phyloP scores from a whole-genome alignment of 2,113 vertebrate species.

The Charadrius vociferus region DNA sequence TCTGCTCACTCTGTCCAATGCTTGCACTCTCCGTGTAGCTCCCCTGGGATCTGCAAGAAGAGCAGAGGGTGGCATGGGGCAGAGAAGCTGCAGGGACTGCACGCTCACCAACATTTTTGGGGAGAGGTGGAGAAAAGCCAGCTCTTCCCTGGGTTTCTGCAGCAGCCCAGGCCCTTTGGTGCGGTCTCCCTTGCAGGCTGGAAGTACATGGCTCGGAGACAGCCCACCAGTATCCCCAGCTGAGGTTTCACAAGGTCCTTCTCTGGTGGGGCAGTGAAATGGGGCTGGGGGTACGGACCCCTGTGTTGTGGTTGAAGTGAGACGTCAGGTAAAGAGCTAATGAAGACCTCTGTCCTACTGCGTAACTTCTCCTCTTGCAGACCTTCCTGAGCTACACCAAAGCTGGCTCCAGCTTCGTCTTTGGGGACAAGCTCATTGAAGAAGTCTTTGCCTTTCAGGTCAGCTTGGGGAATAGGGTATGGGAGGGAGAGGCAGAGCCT shows the following conservation, averaged over 20 bases:
- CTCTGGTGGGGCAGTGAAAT: neutral
- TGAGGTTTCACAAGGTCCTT: neutral
- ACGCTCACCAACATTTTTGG: neutral
- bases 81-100: neutral
- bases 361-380: conserved; percentile 63
- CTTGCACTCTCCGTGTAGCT: neutral
- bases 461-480: conserved; percentile 16
- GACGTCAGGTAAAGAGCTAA: neutral
- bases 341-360: neutral
- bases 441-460: conserved; percentile 93
- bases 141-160: neutral
- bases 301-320: neutral
- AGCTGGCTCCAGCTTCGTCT: conserved; percentile 88
- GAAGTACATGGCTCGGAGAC: neutral
- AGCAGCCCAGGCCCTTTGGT: neutral
- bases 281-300: neutral
- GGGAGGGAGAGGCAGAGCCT: neutral
- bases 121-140: neutral
- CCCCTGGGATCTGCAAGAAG: neutral
- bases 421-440: conserved; percentile 80
- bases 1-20: neutral
- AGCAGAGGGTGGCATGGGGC: neutral
- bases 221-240: neutral
- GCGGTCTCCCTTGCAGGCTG: neutral
- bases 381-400: conserved; percentile 88